Evolutionary conservation across 1,140 invertebrate species (phyloP).

Genomic region (Drosophila funebris): DNA sequence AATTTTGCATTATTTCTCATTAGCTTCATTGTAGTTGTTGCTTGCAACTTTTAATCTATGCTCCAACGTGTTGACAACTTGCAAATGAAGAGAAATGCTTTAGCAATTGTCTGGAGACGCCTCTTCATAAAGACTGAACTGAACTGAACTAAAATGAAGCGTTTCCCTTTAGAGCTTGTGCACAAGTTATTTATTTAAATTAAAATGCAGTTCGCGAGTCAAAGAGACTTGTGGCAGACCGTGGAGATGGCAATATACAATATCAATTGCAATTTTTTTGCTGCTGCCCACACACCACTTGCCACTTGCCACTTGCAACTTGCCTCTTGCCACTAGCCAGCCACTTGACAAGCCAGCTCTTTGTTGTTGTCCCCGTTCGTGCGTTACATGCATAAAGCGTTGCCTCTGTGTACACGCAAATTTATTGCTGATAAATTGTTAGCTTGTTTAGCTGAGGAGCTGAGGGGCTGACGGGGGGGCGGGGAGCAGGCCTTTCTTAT

Average conservation of each 20-base stretch:
- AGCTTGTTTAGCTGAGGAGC: constrained; percentile 38
- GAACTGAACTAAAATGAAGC: too few species aligned
- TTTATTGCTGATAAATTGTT: constrained; percentile 76
- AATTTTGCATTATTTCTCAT: neutral
- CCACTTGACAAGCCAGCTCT: constrained; percentile 11
- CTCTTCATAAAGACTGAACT: constrained; percentile 35
- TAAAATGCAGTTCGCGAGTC: constrained; percentile 64
- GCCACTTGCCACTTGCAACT: constrained; percentile 16
- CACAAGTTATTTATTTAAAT: constrained; percentile 68
- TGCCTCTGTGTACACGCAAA: constrained; percentile 49
- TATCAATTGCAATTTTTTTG: constrained; percentile 41
- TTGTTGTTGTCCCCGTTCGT: constrained; percentile 29
- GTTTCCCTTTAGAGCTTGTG: neutral
- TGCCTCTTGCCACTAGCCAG: constrained; percentile 20
- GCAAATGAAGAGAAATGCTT: constrained; percentile 64
- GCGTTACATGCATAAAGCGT: constrained; percentile 23
- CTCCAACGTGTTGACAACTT: constrained; percentile 28
- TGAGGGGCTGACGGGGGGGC: neutral
- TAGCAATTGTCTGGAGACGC: constrained; percentile 42
- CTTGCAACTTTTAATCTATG: neutral
- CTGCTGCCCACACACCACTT: constrained; percentile 33
- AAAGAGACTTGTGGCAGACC: constrained; percentile 15
- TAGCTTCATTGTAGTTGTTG: neutral
- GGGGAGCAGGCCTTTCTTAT: constrained; percentile 9
- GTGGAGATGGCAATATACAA: constrained; percentile 1